Percentiles rank a stretch among this genome's conserved stretches.
phyloP scores from a whole-genome alignment of 2,113 vertebrate genomes.

The Porphyrio hochstetteri region DNA sequence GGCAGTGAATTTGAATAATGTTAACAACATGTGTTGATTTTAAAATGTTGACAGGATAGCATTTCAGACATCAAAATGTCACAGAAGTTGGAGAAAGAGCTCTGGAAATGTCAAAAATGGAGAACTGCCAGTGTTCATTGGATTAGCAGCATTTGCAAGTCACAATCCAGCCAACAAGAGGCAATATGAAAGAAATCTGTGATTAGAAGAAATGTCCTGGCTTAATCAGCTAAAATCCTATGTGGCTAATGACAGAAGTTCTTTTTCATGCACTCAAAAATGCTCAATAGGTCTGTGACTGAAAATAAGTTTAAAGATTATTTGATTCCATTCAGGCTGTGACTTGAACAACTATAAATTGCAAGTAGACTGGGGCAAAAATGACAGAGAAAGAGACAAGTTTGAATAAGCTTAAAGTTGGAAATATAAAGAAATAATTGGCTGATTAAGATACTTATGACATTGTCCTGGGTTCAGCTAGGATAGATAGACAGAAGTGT shows the following conservation, averaged over 20 bases:
- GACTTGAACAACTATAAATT: not conserved
- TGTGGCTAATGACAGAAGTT: not conserved
- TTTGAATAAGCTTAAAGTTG: not conserved
- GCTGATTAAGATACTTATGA: not conserved
- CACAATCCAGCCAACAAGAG: not conserved
- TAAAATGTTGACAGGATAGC: constrained; percentile 13
- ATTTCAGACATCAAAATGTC: constrained; percentile 43
- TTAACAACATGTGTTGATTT: constrained; percentile 14
- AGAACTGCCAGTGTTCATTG: constrained; percentile 24
- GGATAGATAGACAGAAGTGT: not conserved
- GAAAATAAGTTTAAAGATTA: not conserved
- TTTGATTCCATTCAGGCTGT: not conserved
- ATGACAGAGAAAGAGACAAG: not conserved
- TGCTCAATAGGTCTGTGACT: not conserved
- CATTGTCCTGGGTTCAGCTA: too few relatives aligned
- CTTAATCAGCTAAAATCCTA: not conserved
- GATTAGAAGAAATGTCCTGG: not conserved
- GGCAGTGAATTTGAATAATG: constrained; percentile 1
- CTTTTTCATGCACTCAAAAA: not conserved
- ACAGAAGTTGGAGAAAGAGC: constrained; percentile 27
- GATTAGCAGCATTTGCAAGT: constrained; percentile 19
- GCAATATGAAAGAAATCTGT: constrained; percentile 15
- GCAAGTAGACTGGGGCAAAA: not conserved
- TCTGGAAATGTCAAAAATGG: constrained; percentile 40
- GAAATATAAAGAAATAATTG: not conserved